Conservation (phyloP, 2,797 vertebrate genomes). For the Hoplostethus atlanticus region DNA sequence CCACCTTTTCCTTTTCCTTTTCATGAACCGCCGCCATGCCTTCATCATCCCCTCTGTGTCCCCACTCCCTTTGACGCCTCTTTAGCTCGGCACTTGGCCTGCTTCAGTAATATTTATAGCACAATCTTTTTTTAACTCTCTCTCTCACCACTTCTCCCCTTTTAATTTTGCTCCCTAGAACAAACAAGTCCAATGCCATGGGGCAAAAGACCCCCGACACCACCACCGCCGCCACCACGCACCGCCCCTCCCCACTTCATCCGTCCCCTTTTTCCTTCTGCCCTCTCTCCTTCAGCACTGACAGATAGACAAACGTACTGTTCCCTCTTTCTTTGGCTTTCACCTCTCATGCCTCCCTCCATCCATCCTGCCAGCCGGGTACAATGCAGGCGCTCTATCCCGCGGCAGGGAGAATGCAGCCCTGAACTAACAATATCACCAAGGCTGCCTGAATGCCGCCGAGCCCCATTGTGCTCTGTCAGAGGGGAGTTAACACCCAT, state of each 20-base stretch:
- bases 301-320: constrained; percentile 86
- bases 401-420: constrained; percentile 82
- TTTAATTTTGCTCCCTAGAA: constrained; percentile 50
- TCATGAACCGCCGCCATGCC: constrained; percentile 52
- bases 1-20: constrained; percentile 22
- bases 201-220: constrained; percentile 64
- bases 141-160: constrained; percentile 36
- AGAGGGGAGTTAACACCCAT: constrained; percentile 90
- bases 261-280: constrained; percentile 52
- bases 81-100: constrained; percentile 66
- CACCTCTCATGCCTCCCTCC: constrained; percentile 83
- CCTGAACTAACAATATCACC: constrained; percentile 88
- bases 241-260: constrained; percentile 54
- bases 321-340: constrained; percentile 85
- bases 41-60: constrained; percentile 33
- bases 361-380: constrained; percentile 81
- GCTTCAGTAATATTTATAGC: constrained; percentile 82
- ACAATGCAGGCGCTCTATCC: constrained; percentile 89
- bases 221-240: constrained; percentile 39
- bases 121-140: constrained; percentile 58
- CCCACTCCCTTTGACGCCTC: constrained; percentile 56
- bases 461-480: constrained; percentile 90
- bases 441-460: constrained; percentile 85
- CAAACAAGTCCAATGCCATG: constrained; percentile 83
- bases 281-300: constrained; percentile 76